phyloP scores from a whole-genome alignment of 2,113 vertebrate genomes.

The Oceanites oceanicus region DNA sequence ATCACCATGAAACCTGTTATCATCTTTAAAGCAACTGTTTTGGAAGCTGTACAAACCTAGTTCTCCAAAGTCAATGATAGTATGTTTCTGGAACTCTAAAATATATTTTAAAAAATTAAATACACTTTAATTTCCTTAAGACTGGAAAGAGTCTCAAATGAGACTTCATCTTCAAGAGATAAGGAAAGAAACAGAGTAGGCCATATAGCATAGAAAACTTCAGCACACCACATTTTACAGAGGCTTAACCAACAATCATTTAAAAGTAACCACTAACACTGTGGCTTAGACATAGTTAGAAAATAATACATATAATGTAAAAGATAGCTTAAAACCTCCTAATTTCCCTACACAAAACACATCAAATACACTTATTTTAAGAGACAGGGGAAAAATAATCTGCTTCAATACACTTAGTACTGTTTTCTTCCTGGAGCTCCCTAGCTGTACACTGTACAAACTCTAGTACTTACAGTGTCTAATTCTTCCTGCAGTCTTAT shows the following conservation, averaged over 20 bases:
- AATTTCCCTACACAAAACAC: background rate
- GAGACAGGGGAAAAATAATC: background rate
- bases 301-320: background rate
- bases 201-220: background rate
- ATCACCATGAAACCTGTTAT: background rate
- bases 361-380: background rate
- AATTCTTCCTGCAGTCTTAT: conserved; percentile 45
- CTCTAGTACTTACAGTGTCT: conserved; percentile 49
- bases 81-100: background rate
- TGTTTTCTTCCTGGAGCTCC: background rate
- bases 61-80: background rate
- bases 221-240: background rate
- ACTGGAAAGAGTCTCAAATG: background rate
- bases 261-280: background rate
- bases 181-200: background rate
- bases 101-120: background rate
- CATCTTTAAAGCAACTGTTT: background rate
- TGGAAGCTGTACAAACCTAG: background rate
- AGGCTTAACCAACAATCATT: background rate
- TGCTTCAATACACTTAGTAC: background rate
- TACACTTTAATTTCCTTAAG: background rate
- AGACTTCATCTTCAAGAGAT: background rate
- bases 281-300: background rate
- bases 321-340: background rate
- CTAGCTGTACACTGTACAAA: background rate